These are phyloP conservation scores for Ferdinandea cuprea DNA, from an alignment of 2,888 invertebrate genomes.

Conservation along the genomic window DNA sequence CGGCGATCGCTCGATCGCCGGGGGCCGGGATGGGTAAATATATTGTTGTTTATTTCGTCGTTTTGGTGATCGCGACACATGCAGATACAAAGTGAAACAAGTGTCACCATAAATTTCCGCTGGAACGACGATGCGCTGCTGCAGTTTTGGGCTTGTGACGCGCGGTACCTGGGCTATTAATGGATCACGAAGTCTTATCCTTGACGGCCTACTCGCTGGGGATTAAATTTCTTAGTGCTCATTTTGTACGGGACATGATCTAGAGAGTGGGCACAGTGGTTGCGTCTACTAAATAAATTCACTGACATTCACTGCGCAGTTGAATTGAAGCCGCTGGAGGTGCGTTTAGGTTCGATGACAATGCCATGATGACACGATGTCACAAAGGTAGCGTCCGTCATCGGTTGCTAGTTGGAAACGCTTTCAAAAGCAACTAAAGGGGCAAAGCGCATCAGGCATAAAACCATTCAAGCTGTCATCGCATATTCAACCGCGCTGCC, in stretches of 20 bases:
- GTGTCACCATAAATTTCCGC: constrained; percentile 59
- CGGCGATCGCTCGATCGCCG: constrained; percentile 24
- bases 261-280: constrained; percentile 60
- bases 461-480: constrained; percentile 75
- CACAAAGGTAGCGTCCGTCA: constrained; percentile 51
- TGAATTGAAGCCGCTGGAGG: too few relatives aligned
- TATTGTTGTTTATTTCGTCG: constrained; percentile 45
- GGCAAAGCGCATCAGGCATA: constrained; percentile 65
- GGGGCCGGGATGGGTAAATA: constrained; percentile 19
- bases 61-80: constrained; percentile 59
- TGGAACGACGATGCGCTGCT: constrained; percentile 39
- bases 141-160: constrained; percentile 37
- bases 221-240: constrained; percentile 50
- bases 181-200: constrained; percentile 55
- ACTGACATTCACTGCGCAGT: constrained; percentile 61
- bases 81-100: constrained; percentile 72
- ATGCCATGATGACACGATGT: constrained; percentile 67
- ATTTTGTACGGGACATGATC: constrained; percentile 57
- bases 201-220: constrained; percentile 57
- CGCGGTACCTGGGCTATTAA: constrained; percentile 50
- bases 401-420: constrained; percentile 21
- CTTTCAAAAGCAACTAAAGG: constrained; percentile 40
- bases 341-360: constrained; percentile 59
- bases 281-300: constrained; percentile 62
- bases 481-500: constrained; percentile 67